Base-by-base conservation (phyloP, 1,140 invertebrate species). In the Caenorhabditis brenneri region DNA sequence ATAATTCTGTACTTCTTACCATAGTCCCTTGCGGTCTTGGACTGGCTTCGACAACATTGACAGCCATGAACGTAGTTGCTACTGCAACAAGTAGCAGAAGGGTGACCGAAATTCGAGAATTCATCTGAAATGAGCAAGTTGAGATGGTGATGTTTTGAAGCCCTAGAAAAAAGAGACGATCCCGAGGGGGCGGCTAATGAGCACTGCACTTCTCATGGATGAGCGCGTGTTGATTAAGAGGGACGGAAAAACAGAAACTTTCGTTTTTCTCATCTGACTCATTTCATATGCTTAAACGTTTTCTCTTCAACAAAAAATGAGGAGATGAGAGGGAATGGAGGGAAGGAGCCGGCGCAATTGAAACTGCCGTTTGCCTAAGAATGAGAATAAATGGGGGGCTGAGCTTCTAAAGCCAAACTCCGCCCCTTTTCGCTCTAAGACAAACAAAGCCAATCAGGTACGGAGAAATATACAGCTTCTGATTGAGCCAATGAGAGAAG, bases 101-200 rank as follows among this genome's bases (percentile, higher is more conserved):
- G 36, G 65, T 42, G 65, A 74, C 65, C 65, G 65, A 74, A 74
- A 74, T 74, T 74, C 65, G 65, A 74, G 65, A 74, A 24, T 9
- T 46, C 65, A 74, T 74, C 65, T 74, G 36, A n/a, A 74, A 65
- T 22, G 29, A 74, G 36, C 36, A 42, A 74, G 9, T 19, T 74
- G 65, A 74, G 65, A 74, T 36, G 33, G 36, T 27, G 58, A 65
- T 74, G 36, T 33, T 31, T 10, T 74, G 33, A 74, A 42, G 65
- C n/a, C 3, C 27, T 31, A 46, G 65, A 74, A 74, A 42, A 42
- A 22, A 24, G 31, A 65, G 53, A 65, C 58, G 58, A 65, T 65
- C 58, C 22, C 65, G 33, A 74, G 36, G 65, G 65, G 36, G 36
- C 36, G 65, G 65, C 36, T 36, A 65, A 65, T 65, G 33, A 39